Evolutionary conservation across 2,113 vertebrate genomes (phyloP).

Genomic region (Atlantisia rogersi): DNA sequence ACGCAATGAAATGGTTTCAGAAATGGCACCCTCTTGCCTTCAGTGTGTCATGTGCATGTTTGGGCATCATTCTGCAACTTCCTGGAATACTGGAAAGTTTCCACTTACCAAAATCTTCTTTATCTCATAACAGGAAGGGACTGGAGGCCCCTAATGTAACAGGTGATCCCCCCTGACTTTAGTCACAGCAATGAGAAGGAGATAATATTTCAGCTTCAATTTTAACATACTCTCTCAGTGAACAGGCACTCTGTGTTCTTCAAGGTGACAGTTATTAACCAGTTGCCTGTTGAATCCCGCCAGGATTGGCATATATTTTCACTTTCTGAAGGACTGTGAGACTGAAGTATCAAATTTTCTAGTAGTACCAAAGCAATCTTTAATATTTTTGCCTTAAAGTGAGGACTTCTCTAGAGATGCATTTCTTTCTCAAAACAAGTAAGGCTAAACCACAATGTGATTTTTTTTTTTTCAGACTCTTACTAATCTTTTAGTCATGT

Average conservation of each 20-base stretch:
- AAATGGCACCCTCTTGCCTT: background rate
- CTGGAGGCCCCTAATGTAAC: background rate
- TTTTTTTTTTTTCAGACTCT: background rate
- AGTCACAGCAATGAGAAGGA: background rate
- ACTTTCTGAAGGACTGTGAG: background rate
- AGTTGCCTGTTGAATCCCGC: background rate
- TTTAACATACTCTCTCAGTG: background rate
- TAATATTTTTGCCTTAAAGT: background rate
- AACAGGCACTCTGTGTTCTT: background rate
- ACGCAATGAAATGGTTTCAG: background rate
- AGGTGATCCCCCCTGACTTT: background rate
- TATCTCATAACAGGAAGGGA: background rate
- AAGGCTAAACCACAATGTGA: background rate
- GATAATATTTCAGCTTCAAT: background rate
- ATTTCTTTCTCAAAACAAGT: background rate
- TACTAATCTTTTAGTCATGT: background rate
- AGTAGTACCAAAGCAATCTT: background rate
- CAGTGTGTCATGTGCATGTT: accelerated
- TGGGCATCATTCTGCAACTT: background rate
- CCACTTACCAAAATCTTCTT: background rate
- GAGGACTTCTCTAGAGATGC: background rate
- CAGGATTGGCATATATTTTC: background rate
- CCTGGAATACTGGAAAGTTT: background rate
- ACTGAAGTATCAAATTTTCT: background rate
- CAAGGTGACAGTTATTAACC: background rate